Conservation (phyloP, 2,113 vertebrate genomes). For the Apteryx mantelli region DNA sequence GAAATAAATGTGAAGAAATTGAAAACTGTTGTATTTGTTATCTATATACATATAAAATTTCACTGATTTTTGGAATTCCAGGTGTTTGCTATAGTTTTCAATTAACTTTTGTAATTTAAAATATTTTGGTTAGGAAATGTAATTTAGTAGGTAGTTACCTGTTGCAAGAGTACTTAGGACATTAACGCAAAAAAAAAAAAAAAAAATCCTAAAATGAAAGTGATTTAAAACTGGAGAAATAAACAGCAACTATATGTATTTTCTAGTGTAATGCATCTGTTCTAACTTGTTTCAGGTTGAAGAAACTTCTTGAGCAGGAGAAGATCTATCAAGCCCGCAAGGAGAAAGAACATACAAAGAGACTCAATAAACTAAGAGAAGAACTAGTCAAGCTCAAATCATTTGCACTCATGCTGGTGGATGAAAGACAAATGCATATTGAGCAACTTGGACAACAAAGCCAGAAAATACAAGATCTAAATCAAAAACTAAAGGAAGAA, state of each 20-base stretch:
- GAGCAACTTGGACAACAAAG: constrained; percentile 91
- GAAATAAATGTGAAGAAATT: background rate
- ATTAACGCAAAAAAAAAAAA: background rate
- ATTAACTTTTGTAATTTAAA: background rate
- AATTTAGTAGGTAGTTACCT: background rate
- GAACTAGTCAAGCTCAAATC: constrained; percentile 95
- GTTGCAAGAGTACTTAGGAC: background rate
- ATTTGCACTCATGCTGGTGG: constrained; percentile 95
- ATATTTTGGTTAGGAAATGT: background rate
- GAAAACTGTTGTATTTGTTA: background rate
- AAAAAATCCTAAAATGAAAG: background rate
- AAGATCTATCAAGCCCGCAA: constrained; percentile 91
- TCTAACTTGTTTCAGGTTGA: constrained; percentile 82
- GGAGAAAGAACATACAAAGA: constrained; percentile 89
- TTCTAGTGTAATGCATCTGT: background rate
- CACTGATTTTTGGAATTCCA: background rate
- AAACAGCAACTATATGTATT: background rate
- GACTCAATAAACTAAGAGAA: constrained; percentile 87
- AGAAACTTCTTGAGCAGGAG: constrained; percentile 94
- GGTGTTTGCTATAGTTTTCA: background rate
- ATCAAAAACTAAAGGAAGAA: constrained; percentile 87
- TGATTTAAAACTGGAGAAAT: background rate
- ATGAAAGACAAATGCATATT: constrained; percentile 92
- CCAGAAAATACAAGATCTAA: constrained; percentile 91
- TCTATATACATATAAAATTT: background rate